Evolutionary conservation across 1,140 invertebrate genomes (phyloP), one percentile per base, ranked within the genome.

Genomic region (Bombyx mandarina): DNA sequence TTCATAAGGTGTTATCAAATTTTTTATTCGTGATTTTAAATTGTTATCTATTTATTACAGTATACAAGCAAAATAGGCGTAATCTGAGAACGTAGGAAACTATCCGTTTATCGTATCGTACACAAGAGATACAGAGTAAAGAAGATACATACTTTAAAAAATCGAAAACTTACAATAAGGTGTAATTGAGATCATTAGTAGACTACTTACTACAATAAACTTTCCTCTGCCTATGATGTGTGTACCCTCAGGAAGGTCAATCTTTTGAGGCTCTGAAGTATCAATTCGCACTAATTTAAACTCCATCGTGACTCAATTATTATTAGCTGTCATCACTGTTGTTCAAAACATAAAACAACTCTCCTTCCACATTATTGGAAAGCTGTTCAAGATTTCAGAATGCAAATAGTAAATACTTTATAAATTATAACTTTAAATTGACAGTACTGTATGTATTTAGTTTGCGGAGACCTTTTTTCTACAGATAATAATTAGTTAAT

Each of bases 181-280:
- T 47, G 22, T 26, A 6, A 50, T 22, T 48, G 58, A 45, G 12
- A 53, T 7, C 47, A 12, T 50, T 8, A 22, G 12, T 22, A 2
- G 12, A 26, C 43, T 56, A 73, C 82, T 77, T 68, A 86, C 81
- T 26, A 75, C 60, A 8, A 83, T 55, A 52, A 82, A 63, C 59
- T 74, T 74, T 26, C 74, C 75, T 63, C 83, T 67, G 12, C 83
- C 83, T 26, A 86, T 70, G n/a, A 69, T 46, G 69, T 82, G 73
- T 57, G 56, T 69, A 18, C 83, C 81, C 1, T 57, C 35, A 1
- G 49, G 18, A 35, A 86, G 62, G 45, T 58, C 46, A 52, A 83
- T 74, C 73, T 86, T 83, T n/a, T 35, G 58, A n/a, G 66, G 62
- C 35, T 71, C 64, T 42, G 57, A 55, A 7, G 56, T 45, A 63